phyloP scores from a whole-genome alignment of 2,888 invertebrate genomes.

The Caradrina kadenii region DNA sequence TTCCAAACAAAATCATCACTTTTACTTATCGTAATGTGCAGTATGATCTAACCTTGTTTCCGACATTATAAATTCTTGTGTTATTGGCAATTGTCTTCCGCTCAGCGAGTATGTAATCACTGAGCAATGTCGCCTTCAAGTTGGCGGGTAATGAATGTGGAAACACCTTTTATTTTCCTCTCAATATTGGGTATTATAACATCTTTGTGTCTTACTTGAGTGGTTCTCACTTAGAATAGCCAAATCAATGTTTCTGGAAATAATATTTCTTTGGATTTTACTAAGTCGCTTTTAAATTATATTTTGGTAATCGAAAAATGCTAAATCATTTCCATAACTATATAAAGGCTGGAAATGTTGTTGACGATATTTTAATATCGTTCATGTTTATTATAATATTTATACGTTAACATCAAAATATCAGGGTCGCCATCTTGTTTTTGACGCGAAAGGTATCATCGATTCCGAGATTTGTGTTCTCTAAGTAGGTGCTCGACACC shows the following conservation, averaged over 20 bases:
- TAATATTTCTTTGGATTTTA: background rate
- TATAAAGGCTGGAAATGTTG: background rate
- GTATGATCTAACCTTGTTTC: conserved; percentile 43
- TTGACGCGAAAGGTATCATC: background rate
- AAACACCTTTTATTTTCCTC: conserved; percentile 37
- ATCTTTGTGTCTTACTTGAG: conserved; percentile 22
- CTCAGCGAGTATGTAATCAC: conserved; percentile 46
- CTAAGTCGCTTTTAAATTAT: background rate
- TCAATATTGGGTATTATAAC: conserved; percentile 15
- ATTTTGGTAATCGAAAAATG: background rate
- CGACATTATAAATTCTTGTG: conserved; percentile 49
- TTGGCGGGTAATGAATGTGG: conserved; percentile 40
- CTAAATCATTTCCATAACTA: background rate
- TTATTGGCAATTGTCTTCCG: conserved; percentile 59
- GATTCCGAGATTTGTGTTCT: background rate
- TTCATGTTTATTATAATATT: conserved; percentile 7
- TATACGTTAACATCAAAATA: background rate
- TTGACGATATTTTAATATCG: background rate
- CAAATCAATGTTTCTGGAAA: background rate
- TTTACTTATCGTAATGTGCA: conserved; percentile 37
- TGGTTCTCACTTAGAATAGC: background rate
- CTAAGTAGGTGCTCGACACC: conserved; percentile 4
- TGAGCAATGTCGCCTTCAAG: conserved; percentile 53
- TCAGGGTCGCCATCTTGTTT: conserved; percentile 14
- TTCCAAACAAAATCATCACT: conserved; percentile 25